A percentile compares a stretch with the other conserved stretches of the same genome.
phyloP scores from a whole-genome alignment of 2,113 vertebrate species.

The Hippocampus guttulatus region DNA sequence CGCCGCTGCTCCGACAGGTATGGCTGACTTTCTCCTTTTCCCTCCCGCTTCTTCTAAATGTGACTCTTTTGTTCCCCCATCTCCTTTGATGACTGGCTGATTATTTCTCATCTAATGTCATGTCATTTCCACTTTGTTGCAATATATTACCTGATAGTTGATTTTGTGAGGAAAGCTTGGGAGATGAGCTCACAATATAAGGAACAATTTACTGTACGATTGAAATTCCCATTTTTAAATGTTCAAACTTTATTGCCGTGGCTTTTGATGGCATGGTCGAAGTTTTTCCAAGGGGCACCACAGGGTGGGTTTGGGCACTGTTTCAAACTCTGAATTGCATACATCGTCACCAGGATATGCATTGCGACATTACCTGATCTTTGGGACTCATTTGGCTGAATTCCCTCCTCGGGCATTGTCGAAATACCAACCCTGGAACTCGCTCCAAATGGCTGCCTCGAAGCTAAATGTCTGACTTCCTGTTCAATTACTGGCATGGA shows the following conservation, averaged over 20 bases:
- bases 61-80: not conserved
- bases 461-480: not conserved
- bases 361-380: too few relatives aligned
- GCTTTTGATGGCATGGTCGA: too few relatives aligned
- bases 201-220: not conserved
- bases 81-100: not conserved
- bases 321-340: too few relatives aligned
- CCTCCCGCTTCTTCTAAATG: slow-evolving; percentile 15
- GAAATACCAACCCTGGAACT: not conserved
- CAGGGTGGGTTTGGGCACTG: too few relatives aligned
- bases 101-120: not conserved
- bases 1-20: slow-evolving; percentile 58
- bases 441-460: not conserved
- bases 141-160: not conserved
- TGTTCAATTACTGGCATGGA: not conserved
- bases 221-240: too few relatives aligned
- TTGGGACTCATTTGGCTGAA: not conserved
- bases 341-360: too few relatives aligned
- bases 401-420: not conserved
- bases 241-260: too few relatives aligned
- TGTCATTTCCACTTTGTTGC: not conserved
- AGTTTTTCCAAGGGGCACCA: too few relatives aligned
- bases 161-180: too few relatives aligned
- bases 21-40: slow-evolving; percentile 36
- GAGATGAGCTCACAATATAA: not conserved